Conservation (phyloP, 2,113 vertebrate species). For the Rafetus swinhoei region DNA sequence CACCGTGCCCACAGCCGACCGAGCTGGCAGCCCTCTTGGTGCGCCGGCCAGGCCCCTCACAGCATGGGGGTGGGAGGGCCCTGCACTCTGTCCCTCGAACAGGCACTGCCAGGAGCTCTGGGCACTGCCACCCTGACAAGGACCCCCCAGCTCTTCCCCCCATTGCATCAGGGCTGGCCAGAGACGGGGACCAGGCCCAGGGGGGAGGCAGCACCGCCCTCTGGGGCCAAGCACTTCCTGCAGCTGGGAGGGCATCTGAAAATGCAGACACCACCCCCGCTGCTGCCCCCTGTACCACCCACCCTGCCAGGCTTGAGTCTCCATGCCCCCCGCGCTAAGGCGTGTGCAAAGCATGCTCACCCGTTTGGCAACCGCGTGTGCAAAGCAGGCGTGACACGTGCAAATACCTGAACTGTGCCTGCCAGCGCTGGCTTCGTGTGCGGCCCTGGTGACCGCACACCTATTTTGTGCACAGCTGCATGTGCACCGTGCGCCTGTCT, state of each 20-base stretch:
- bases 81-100: neutral
- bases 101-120: neutral
- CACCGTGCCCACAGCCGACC: neutral
- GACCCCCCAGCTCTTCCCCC: too few relatives aligned
- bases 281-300: rapidly evolving
- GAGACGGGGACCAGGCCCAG: too few relatives aligned
- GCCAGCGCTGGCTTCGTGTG: neutral
- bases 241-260: too few relatives aligned
- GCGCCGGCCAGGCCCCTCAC: too few relatives aligned
- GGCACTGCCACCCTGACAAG: rapidly evolving
- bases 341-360: neutral
- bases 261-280: neutral
- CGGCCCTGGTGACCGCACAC: too few relatives aligned
- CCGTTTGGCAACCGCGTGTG: neutral
- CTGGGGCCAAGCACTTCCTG: too few relatives aligned
- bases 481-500: too few relatives aligned
- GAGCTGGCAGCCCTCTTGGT: neutral
- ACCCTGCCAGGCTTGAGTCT: neutral
- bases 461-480: rapidly evolving
- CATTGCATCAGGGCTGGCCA: neutral
- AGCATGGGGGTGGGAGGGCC: neutral
- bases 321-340: neutral
- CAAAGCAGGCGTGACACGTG: neutral
- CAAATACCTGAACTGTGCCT: neutral
- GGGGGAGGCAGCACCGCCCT: too few relatives aligned